phyloP scores from a whole-genome alignment of 2,113 vertebrate genomes.

The Catagonus wagneri region DNA sequence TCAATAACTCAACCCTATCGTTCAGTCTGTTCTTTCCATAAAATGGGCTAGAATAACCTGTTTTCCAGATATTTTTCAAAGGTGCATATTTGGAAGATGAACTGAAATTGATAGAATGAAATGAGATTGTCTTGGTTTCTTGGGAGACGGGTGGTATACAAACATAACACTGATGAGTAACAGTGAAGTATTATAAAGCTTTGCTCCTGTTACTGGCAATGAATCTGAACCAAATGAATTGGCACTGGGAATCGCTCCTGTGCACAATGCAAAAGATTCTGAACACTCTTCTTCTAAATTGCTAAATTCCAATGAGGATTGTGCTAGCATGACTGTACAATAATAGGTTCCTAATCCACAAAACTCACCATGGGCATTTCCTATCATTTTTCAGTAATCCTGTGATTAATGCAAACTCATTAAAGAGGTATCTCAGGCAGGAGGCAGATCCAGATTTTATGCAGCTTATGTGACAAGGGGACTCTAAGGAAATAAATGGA shows the following conservation, averaged over 20 bases:
- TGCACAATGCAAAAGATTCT: not conserved
- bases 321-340: not conserved
- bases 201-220: not conserved
- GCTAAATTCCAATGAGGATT: not conserved
- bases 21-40: not conserved
- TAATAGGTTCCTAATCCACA: not conserved
- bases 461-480: not conserved
- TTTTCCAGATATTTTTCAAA: not conserved
- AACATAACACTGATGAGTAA: conserved; percentile 27
- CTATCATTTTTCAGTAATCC: not conserved
- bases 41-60: not conserved
- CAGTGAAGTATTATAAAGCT: not conserved
- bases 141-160: not conserved
- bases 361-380: not conserved
- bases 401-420: not conserved
- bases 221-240: not conserved
- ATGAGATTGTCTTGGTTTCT: conserved; percentile 33
- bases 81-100: not conserved
- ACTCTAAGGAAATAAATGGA: not conserved
- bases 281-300: not conserved
- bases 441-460: not conserved
- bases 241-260: not conserved
- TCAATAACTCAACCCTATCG: not conserved
- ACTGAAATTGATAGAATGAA: not conserved
- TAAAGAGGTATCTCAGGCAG: not conserved